Percentiles rank a stretch among this genome's conserved stretches.
Conservation (phyloP, 2,113 vertebrate genomes). For the Polypterus senegalus region DNA sequence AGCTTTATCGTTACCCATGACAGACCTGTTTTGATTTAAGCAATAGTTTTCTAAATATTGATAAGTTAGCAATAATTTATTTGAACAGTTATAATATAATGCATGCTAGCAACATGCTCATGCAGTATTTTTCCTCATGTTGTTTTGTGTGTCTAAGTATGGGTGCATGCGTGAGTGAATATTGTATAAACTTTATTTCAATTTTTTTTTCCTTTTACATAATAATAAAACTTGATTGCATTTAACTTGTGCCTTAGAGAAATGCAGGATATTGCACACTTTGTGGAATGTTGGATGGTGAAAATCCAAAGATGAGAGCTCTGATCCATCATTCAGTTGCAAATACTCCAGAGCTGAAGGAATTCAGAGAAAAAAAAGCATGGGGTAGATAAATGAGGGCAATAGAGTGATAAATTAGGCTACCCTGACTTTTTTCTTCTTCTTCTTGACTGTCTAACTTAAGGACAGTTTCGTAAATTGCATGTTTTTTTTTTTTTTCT, state of each 20-base stretch:
- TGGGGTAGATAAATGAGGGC: too few species aligned
- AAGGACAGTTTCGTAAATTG: too few species aligned
- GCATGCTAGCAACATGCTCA: conserved; percentile 28
- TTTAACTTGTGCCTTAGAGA: conserved; percentile 81
- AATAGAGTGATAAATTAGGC: too few species aligned
- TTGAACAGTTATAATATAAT: conserved; percentile 36
- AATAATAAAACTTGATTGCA: conserved; percentile 31
- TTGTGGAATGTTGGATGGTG: conserved; percentile 33
- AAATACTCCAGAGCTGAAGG: conserved; percentile 13
- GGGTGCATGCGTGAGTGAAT: neutral
- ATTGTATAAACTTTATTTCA: too few species aligned
- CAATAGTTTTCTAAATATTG: conserved; percentile 40
- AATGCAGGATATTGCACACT: conserved; percentile 58
- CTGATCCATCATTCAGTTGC: too few species aligned
- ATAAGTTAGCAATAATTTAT: conserved; percentile 47
- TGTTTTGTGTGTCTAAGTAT: neutral
- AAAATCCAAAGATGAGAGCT: conserved; percentile 32
- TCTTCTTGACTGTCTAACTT: too few species aligned
- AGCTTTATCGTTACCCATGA: too few species aligned
- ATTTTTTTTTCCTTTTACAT: neutral
- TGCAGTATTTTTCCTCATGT: conserved; percentile 7
- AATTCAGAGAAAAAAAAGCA: conserved; percentile 9
- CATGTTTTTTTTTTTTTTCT: too few species aligned
- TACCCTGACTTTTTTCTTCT: too few species aligned
- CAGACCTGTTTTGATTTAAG: conserved; percentile 27